A percentile compares a stretch with the other conserved stretches of the same genome.
Evolutionary conservation across 2,888 invertebrate species (phyloP).

Genomic region (Leptopterna dolabrata): DNA sequence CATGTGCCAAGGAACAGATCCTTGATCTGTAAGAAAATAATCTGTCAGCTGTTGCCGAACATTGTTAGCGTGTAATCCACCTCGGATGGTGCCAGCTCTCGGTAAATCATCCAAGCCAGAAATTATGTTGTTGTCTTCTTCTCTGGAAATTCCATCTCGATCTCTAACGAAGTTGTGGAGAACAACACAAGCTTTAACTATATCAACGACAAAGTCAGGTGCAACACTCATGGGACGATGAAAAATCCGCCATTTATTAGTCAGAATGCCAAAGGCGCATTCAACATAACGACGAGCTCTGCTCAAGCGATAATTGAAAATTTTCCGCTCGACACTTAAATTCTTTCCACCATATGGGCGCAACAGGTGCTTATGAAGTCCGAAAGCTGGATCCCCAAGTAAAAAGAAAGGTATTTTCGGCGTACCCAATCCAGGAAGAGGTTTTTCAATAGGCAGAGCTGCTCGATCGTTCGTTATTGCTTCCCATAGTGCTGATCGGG

Average conservation of each 20-base stretch:
- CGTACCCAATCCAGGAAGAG: background rate
- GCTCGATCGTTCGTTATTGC: background rate
- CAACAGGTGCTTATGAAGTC: background rate
- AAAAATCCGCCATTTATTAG: conserved; percentile 66
- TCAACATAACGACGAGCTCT: conserved; percentile 62
- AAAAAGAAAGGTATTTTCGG: background rate
- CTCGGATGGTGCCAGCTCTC: no score
- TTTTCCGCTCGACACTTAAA: conserved; percentile 60
- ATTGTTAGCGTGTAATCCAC: no score
- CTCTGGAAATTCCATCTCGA: no score
- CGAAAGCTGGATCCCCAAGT: background rate
- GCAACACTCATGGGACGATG: conserved; percentile 64
- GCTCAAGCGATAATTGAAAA: conserved; percentile 63
- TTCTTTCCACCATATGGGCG: conserved; percentile 62
- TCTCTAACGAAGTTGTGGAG: conserved; percentile 61
- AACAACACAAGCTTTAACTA: conserved; percentile 62
- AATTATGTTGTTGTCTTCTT: no score
- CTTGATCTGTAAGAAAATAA: no score
- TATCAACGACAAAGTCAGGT: conserved; percentile 60
- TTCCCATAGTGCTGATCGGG: background rate
- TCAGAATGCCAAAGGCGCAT: conserved; percentile 63
- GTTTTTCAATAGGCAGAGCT: background rate
- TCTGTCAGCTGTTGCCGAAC: no score
- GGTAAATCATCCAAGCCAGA: no score
- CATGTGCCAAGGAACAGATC: no score